Conservation (phyloP, 2,113 vertebrate species). For the Perccottus glenii region DNA sequence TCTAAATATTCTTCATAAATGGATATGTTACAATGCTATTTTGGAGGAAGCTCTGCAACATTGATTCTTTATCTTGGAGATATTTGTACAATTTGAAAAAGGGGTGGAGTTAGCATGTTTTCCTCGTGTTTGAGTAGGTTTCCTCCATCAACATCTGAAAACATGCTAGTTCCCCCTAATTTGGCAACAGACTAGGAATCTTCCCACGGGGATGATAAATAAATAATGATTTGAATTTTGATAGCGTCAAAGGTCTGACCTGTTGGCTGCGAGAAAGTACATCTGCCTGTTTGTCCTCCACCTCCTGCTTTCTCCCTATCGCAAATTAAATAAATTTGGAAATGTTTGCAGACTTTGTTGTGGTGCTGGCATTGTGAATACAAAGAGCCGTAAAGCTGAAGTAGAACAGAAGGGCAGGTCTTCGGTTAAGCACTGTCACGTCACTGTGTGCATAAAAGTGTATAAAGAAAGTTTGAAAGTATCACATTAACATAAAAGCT, state of each 20-base stretch:
- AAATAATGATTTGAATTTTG: background rate
- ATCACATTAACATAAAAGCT: background rate
- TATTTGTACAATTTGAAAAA: no score
- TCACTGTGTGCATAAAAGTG: background rate
- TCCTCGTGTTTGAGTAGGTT: no score
- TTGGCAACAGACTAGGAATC: no score
- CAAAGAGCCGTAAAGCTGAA: background rate
- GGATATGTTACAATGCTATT: no score
- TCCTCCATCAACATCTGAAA: no score
- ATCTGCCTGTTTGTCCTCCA: background rate
- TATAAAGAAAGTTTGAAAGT: background rate
- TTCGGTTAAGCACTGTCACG: conserved; percentile 5
- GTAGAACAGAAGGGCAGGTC: conserved; percentile 25
- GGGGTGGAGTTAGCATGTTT: no score
- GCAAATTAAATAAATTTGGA: conserved; percentile 1
- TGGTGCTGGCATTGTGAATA: background rate
- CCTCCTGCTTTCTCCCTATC: background rate
- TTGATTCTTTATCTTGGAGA: no score
- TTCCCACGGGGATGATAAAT: no score
- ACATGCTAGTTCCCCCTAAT: no score
- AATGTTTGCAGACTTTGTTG: conserved; percentile 10
- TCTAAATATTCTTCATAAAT: no score
- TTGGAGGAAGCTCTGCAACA: no score
- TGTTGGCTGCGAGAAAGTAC: background rate
- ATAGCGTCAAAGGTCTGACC: conserved; percentile 8